Conservation (phyloP, 2,888 invertebrate species). For the Diarsia dahlii region DNA sequence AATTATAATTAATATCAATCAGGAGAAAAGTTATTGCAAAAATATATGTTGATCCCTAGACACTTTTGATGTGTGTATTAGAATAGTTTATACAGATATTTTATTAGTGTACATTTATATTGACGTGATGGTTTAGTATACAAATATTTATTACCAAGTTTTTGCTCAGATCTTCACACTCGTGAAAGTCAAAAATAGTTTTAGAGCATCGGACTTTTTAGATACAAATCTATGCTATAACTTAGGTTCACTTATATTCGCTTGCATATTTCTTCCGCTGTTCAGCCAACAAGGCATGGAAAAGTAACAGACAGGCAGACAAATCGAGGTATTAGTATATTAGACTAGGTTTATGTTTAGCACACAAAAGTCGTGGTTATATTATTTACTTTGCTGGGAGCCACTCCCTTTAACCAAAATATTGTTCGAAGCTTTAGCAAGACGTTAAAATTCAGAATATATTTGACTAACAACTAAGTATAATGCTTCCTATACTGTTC, state of each 20-base stretch:
- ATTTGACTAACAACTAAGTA: no score
- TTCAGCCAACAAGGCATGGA: not conserved
- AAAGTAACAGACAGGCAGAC: not conserved
- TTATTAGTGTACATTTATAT: not conserved
- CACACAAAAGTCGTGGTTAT: not conserved
- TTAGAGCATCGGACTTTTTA: not conserved
- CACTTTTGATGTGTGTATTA: no score
- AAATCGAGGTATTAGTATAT: not conserved
- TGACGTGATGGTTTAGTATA: not conserved
- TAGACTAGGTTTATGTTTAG: not conserved
- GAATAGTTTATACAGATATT: not conserved
- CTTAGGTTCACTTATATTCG: not conserved
- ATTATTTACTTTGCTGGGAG: not conserved
- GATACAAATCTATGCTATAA: not conserved
- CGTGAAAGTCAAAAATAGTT: not conserved
- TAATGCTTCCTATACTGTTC: not conserved
- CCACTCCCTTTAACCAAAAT: not conserved
- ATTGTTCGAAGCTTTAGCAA: not conserved
- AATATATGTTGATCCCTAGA: no score
- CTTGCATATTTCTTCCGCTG: not conserved
- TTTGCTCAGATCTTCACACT: not conserved
- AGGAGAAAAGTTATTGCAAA: no score
- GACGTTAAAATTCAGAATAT: no score
- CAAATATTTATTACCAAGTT: not conserved
- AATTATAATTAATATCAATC: no score